Base-by-base conservation (phyloP, 2,888 invertebrate species). In the Drosophila kanekoi region DNA sequence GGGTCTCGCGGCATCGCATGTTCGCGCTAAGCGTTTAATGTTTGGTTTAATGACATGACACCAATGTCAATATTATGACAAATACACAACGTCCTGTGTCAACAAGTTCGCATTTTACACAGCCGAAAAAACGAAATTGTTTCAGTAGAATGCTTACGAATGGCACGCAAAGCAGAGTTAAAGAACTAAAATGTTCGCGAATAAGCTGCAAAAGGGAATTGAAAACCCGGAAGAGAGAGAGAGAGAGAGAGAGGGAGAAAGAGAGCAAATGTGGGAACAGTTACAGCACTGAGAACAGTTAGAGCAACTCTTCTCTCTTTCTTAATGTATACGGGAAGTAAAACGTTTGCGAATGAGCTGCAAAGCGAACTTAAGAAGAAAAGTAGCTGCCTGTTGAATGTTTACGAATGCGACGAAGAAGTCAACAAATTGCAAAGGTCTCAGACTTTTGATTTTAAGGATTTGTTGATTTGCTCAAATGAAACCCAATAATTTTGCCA, bases 1-100 rank as follows among this genome's bases (percentile, higher is more conserved):
- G 63, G 43, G 16, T 35, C 41, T 14, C 41, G 45, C 48, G 51
- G 53, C 65, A 74, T 79, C 64, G 81, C 81, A 80, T 79, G 79
- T 79, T 65, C 28, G 66, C 20, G 67, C 69, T 64, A 84, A 87
- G 82, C 85, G 70, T 89, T 85, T 87, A 85, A 85, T 87, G 79
- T 67, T 74, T 53, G 81, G 67, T 74, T 79, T 81, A 89, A 89
- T 79, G 85, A 89, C 89, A 85, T 87, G 85, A 85, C 85, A 85
- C 85, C 87, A 85, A 81, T 74, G 85, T 77, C 85, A 87, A 87
- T 89, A 89, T 81, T 75, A 58, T 67, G 71, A 71, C 60, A 77
- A 83, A 86, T 73, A 76, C 71, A 74, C 65, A 73, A 60, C 57
- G 68, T 58, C 65, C 67, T 72, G 57, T 81, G 76, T 87, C 87